phyloP scores from a whole-genome alignment of 2,888 invertebrate species.

The Lasioglossum malachurum region DNA sequence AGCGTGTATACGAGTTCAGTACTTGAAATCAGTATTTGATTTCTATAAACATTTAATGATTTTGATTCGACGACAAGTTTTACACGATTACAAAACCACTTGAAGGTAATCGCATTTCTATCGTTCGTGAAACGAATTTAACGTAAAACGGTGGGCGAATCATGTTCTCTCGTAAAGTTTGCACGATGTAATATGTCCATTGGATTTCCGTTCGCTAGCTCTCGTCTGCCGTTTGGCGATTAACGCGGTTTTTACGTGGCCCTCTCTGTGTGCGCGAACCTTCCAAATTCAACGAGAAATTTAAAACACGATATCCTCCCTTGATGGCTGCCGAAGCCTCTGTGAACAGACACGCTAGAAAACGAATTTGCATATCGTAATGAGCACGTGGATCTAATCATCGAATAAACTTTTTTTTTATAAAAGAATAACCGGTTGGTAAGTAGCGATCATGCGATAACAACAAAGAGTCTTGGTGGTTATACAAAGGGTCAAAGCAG shows the following conservation, averaged over 20 bases:
- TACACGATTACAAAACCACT: neutral
- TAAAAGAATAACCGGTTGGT: neutral
- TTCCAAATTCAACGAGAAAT: neutral
- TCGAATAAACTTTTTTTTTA: neutral
- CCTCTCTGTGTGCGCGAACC: conserved; percentile 22
- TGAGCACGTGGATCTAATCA: neutral
- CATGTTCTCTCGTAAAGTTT: neutral
- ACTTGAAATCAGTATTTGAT: neutral
- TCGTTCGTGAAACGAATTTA: neutral
- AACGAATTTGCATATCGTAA: neutral
- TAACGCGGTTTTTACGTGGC: conserved; percentile 51
- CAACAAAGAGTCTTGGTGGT: neutral
- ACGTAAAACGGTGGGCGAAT: conserved; percentile 1
- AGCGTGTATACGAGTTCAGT: neutral
- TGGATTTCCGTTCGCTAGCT: conserved; percentile 68
- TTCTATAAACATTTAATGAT: neutral
- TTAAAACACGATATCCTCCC: neutral
- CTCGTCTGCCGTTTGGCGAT: conserved; percentile 64
- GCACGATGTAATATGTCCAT: conserved; percentile 31
- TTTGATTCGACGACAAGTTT: neutral
- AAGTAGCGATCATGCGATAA: neutral
- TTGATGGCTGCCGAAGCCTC: neutral
- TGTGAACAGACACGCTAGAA: neutral
- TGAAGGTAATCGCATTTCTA: neutral
- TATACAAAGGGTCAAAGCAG: neutral